Conservation (phyloP, 2,797 vertebrate species). For the Pteronotus mesoamericanus region DNA sequence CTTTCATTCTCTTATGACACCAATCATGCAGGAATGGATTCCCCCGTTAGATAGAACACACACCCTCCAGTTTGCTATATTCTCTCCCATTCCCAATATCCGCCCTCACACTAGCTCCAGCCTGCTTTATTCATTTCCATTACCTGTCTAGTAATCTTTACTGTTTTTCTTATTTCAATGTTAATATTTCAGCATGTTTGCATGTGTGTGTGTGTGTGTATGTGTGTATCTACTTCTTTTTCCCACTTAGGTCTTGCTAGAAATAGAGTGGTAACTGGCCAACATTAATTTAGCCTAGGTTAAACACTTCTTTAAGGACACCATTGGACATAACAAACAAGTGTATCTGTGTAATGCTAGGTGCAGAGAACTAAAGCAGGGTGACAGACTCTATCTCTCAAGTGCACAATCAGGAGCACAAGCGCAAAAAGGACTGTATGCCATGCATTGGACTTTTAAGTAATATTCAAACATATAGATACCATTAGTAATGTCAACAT, state of each 20-base stretch:
- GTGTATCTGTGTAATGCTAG: background rate
- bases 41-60: background rate
- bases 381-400: background rate
- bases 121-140: background rate
- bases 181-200: background rate
- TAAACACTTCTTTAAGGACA: background rate
- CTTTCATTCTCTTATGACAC: background rate
- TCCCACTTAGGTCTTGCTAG: background rate
- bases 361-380: background rate
- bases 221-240: background rate
- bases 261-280: background rate
- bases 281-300: background rate
- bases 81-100: background rate
- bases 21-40: background rate
- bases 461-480: background rate
- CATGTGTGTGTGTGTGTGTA: too few relatives aligned
- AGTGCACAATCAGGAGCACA: background rate
- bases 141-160: background rate
- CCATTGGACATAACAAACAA: background rate
- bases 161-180: background rate
- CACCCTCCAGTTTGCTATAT: fast-evolving
- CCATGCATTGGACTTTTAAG: background rate
- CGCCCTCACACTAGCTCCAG: background rate
- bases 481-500: background rate
- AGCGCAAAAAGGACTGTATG: background rate